Base-by-base conservation (phyloP, 2,113 vertebrate species). In the Herpetotheres cachinnans region DNA sequence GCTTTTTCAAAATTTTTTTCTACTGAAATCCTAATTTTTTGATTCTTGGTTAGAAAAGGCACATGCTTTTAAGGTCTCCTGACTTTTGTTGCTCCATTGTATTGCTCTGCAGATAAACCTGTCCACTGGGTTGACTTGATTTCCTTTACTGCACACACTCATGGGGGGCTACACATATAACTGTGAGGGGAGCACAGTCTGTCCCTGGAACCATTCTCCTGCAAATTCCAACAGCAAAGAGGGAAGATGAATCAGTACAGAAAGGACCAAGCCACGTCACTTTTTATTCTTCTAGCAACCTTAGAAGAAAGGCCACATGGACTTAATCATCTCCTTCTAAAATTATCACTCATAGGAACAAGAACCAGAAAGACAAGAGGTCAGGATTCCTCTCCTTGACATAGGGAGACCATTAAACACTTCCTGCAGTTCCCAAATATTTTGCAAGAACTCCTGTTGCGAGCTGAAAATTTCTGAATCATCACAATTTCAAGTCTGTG, bases 361-460 rank as follows among this genome's bases (percentile, higher is more conserved):
- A 93, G 81, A 86, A 80, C 62, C 78, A 42, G 70, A 81, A 94
- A 95, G 81, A 79, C 65, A 79, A 95, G 89, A 96, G 93, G 96
- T 97, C 86, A 96, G 95, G 84, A 97, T 97, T 93, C 80, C 95
- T 96, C 92, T 76, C 61, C 66, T 82, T 74, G 50, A 92, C 86
- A 91, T 7, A 66, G 81, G 38, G 92, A 90, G 86, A 76, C 84
- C 83, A 85, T 93, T 77, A 95, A 97, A 89, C 0, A 0, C 77
- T 95, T 94, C 94, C 93, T 97, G 82, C 90, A 95, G 95, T 93
- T 97, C 70, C 88, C 93, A 97, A 93, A 93, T 96, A 94, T 97
- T 97, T 97, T 91, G 83, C 93, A 97, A 96, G 90, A 90, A 67
- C 81, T 85, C 89, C 95, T 94, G 65, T 81, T 93, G 94, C 0